phyloP scores from a whole-genome alignment of 1,140 invertebrate genomes.

The Eriocheir sinensis region DNA sequence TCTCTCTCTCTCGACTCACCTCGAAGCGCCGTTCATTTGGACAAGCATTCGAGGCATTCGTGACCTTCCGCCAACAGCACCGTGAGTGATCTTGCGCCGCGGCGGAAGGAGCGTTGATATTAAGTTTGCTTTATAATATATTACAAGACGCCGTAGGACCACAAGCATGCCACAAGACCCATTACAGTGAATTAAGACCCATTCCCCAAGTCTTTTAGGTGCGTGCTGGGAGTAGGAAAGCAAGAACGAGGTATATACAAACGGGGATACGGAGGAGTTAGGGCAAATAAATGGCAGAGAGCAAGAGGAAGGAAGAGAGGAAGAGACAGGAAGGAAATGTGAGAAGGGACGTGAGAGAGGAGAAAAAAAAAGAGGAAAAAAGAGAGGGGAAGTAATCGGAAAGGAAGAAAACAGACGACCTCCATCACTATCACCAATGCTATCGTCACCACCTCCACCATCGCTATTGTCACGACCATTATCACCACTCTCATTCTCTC shows the following conservation, averaged over 20 bases:
- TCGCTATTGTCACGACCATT: no score
- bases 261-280: not conserved
- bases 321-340: not conserved
- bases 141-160: no score
- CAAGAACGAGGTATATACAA: no score
- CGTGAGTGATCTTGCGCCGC: not conserved
- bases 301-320: not conserved
- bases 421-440: not conserved
- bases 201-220: no score
- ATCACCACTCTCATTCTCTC: no score
- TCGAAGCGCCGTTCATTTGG: not conserved
- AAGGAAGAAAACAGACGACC: not conserved
- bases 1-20: not conserved
- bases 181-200: no score
- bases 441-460: not conserved
- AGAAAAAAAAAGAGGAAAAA: not conserved
- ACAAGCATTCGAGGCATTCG: not conserved
- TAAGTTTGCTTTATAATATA: not conserved
- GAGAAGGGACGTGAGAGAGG: not conserved
- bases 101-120: not conserved
- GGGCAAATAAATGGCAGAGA: not conserved
- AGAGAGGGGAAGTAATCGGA: not conserved
- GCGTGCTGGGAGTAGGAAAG: no score
- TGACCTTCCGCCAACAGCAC: not conserved
- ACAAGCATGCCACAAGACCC: no score